Base-by-base conservation (phyloP, 2,888 invertebrate genomes). In the Polietes domitor region DNA sequence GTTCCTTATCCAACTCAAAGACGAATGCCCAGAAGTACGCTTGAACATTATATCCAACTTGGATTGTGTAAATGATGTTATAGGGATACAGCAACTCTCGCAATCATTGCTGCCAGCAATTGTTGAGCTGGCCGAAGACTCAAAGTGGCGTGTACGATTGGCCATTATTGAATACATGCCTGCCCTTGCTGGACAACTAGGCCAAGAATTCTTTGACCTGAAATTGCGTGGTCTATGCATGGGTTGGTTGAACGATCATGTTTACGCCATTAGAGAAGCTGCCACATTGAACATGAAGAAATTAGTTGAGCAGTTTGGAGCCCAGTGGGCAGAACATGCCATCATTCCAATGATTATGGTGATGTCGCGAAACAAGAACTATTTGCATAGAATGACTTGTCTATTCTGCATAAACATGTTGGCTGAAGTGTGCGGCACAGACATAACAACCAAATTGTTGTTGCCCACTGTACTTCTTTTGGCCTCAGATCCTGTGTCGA, bases 91-190 rank as follows among this genome's bases (percentile, higher is more conserved):
- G 87, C 98, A 99, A 92, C 93, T 98, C 74, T 92, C 92, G 32
- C 92, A 92, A 88, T 98, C 98, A 1, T 94, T 99, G 26, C 93
- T 99, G 58, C 99, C 99, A 7, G 99, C 99, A 7, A 99, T 99
- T 86, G 98, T 99, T 0, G 99, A 99, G 91, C 93, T 99, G 85
- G 99, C 99, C 0, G 99, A 99, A 91, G 99, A 99, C 92, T 96
- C 98, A 0, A 99, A 99, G 92, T 99, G 99, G 99, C 95, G 99
- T 80, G 99, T 99, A 0, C 95, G 99, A 77, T 93, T 98, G 78
- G 98, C 98, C 71, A 98, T 98, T 89, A 98, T 98, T 87, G 98
- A 96, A 92, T 98, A 98, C 90, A 99, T 99, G 99, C 99, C 99
- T 0, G 94, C 99, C 0, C 93, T 99, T 87, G 99, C 99, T 75